phyloP scores from a whole-genome alignment of 2,797 vertebrate species.

The Staurois parvus region DNA sequence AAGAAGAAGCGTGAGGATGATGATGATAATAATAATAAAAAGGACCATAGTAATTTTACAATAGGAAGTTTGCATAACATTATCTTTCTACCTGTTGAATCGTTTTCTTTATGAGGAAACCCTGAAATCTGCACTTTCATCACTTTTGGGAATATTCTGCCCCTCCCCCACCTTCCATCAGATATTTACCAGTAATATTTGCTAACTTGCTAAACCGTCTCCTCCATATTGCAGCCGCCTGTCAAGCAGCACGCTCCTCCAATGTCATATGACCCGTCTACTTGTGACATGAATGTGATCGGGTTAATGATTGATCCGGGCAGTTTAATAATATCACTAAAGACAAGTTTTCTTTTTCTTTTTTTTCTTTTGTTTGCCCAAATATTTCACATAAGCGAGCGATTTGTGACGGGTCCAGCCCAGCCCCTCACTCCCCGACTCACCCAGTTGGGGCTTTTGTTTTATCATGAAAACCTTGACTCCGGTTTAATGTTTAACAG shows the following conservation, averaged over 20 bases:
- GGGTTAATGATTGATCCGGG: conserved; percentile 66
- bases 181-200: conserved; percentile 43
- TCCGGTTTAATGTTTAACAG: conserved; percentile 64
- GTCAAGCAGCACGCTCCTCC: conserved; percentile 36
- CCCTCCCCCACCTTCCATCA: not conserved
- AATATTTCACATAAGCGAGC: not conserved
- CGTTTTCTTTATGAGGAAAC: conserved; percentile 7
- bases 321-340: conserved; percentile 5
- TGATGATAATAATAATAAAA: too few species aligned
- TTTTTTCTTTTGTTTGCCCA: conserved; percentile 4
- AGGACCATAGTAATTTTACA: too few species aligned
- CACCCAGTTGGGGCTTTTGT: conserved; percentile 1
- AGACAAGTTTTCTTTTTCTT: conserved; percentile 22
- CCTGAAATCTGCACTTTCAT: not conserved
- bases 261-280: conserved; percentile 63
- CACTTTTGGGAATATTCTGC: not conserved
- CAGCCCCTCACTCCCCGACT: not conserved
- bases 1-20: too few species aligned
- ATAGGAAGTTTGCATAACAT: too few species aligned
- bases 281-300: conserved; percentile 59
- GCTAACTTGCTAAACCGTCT: conserved; percentile 14
- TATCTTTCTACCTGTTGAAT: not conserved
- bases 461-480: conserved; percentile 64
- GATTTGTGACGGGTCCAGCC: not conserved
- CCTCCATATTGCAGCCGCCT: not conserved